Percentiles rank a stretch among this genome's conserved stretches.
phyloP scores from a whole-genome alignment of 1,140 invertebrate species.

The Aphelinus atriplicis region DNA sequence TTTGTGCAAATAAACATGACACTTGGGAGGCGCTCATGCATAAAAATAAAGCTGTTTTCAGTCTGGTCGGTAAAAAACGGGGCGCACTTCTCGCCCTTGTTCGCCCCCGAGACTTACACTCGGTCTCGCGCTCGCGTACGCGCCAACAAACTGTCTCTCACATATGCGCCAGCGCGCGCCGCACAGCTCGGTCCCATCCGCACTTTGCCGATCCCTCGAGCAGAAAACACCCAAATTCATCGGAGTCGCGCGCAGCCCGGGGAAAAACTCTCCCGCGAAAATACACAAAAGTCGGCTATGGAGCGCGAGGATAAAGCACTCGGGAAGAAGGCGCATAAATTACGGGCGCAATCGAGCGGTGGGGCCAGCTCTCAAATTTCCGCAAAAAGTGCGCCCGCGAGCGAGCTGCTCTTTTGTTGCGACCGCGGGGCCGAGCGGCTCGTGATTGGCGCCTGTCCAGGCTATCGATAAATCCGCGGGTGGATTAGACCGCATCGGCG shows the following conservation, averaged over 20 bases:
- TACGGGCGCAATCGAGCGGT: slow-evolving; percentile 29
- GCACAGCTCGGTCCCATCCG: neutral
- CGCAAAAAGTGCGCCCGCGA: slow-evolving; percentile 8
- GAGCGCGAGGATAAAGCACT: slow-evolving; percentile 29
- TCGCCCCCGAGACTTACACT: too few species aligned
- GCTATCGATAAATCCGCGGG: slow-evolving; percentile 33
- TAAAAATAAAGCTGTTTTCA: neutral
- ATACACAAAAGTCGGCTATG: slow-evolving; percentile 20
- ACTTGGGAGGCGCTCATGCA: neutral
- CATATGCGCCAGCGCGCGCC: neutral
- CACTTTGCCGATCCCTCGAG: neutral
- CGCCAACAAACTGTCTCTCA: neutral
- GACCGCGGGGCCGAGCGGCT: slow-evolving; percentile 9
- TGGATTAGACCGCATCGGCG: slow-evolving; percentile 12
- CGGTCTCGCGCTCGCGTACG: neutral
- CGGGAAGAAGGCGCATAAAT: slow-evolving; percentile 38
- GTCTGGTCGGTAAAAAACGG: too few species aligned
- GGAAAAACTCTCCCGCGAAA: slow-evolving; percentile 12
- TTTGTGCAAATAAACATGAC: too few species aligned
- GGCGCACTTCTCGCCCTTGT: too few species aligned
- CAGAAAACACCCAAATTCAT: slow-evolving; percentile 28
- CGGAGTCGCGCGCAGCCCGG: slow-evolving; percentile 6
- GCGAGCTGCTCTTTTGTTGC: too few species aligned
- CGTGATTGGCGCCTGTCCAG: slow-evolving; percentile 40
- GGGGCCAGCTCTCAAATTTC: slow-evolving; percentile 12